Evolutionary conservation across 1,140 invertebrate species (phyloP).

Genomic region (Apis cerana): DNA sequence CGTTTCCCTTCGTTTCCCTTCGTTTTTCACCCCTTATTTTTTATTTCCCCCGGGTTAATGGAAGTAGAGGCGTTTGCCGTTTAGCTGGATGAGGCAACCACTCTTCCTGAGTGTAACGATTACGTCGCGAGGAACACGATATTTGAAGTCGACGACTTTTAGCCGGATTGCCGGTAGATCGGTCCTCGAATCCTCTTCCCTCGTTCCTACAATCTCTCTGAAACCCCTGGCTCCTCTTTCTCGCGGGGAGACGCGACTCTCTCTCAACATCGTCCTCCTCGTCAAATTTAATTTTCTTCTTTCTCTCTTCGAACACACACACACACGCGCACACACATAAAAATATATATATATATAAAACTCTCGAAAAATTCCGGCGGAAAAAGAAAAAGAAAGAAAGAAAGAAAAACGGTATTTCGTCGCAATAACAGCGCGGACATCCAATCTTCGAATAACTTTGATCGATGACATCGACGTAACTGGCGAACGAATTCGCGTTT

Average conservation of each 20-base stretch:
- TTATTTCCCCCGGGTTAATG: conserved; percentile 27
- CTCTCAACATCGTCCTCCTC: no score
- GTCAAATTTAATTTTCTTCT: conserved; percentile 11
- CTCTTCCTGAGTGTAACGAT: conserved; percentile 51
- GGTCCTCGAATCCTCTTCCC: conserved; percentile 14
- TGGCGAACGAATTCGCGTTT: conserved; percentile 60
- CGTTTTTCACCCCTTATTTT: background rate
- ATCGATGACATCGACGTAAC: conserved; percentile 61
- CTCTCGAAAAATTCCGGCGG: background rate
- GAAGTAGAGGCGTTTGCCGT: conserved; percentile 41
- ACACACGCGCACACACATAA: no score
- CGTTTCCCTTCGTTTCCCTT: background rate
- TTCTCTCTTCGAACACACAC: background rate
- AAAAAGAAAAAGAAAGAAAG: no score
- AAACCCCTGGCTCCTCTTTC: conserved; percentile 10
- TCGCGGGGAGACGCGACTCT: background rate
- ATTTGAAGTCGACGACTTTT: conserved; percentile 47
- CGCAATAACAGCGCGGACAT: conserved; percentile 13
- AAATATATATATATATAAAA: background rate
- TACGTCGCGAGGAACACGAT: conserved; percentile 45
- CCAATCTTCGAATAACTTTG: conserved; percentile 58
- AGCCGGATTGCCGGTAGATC: conserved; percentile 47
- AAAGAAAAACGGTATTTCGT: background rate
- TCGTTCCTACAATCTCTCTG: conserved; percentile 29
- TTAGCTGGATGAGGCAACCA: conserved; percentile 43